Evolutionary conservation across 1,140 invertebrate genomes (phyloP).

Genomic region (Tetraneura akinire): DNA sequence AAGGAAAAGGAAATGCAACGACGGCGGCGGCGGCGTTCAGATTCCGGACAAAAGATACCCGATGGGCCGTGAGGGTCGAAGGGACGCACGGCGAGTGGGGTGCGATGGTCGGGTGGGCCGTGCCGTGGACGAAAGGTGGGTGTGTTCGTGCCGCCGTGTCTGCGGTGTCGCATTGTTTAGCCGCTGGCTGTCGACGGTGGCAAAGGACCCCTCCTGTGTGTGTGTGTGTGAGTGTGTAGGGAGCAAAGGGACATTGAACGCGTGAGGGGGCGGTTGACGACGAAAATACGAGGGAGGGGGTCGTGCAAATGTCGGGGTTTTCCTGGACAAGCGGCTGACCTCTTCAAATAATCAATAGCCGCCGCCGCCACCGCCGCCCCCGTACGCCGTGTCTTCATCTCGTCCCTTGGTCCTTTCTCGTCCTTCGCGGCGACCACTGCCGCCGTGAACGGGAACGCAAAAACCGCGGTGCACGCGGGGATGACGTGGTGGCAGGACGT

Average conservation of each 20-base stretch:
- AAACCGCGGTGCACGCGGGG: not conserved
- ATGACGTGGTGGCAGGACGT: too few species aligned
- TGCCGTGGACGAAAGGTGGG: constrained; percentile 7
- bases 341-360: constrained; percentile 51
- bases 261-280: not conserved
- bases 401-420: too few species aligned
- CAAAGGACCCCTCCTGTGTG: not conserved
- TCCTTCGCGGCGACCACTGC: too few species aligned
- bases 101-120: not conserved
- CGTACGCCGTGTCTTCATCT: too few species aligned
- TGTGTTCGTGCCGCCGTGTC: constrained; percentile 41
- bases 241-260: too few species aligned
- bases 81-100: not conserved
- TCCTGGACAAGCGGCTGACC: constrained; percentile 51
- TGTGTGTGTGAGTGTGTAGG: too few species aligned
- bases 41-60: constrained; percentile 32
- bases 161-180: constrained; percentile 51
- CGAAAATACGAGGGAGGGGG: not conserved
- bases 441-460: constrained; percentile 2
- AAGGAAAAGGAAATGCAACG: constrained; percentile 36
- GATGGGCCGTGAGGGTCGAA: not conserved
- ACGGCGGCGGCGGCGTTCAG: constrained; percentile 11
- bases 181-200: constrained; percentile 23
- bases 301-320: constrained; percentile 47
- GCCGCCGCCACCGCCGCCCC: not conserved